Evolutionary conservation across 2,797 vertebrate genomes (phyloP).

Genomic region (Sebastes variabilis): DNA sequence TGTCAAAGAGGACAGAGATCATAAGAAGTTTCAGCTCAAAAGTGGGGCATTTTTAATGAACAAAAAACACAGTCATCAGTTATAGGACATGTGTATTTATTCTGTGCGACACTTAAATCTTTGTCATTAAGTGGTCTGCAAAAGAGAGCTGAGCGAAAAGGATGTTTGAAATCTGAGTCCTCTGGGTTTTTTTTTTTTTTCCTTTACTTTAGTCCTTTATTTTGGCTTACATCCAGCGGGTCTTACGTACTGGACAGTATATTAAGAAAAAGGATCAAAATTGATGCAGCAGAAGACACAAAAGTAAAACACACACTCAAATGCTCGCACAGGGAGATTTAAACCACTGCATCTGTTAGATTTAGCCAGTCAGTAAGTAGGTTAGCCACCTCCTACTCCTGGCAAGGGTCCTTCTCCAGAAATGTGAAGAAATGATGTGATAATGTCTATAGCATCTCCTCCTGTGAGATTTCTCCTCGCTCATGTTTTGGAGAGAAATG

Average conservation of each 20-base stretch:
- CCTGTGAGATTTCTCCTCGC: slow-evolving; percentile 18
- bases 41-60: slow-evolving; percentile 57
- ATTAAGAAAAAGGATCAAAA: background rate
- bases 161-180: slow-evolving; percentile 33
- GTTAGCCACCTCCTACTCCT: slow-evolving; percentile 22
- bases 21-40: slow-evolving; percentile 34
- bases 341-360: slow-evolving; percentile 14
- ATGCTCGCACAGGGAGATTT: background rate
- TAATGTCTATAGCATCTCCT: slow-evolving; percentile 38
- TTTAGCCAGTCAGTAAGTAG: slow-evolving; percentile 31
- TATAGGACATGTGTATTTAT: slow-evolving; percentile 52
- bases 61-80: slow-evolving; percentile 57
- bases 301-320: background rate
- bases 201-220: slow-evolving; percentile 17
- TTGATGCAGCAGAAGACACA: background rate
- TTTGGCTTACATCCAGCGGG: background rate
- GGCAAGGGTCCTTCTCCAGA: background rate
- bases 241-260: background rate
- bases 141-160: slow-evolving; percentile 9
- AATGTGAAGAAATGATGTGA: slow-evolving; percentile 28
- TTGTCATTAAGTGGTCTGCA: slow-evolving; percentile 46
- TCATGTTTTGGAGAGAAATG: slow-evolving; percentile 41
- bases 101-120: slow-evolving; percentile 40
- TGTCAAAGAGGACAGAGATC: slow-evolving; percentile 34
- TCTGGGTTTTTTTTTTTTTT: background rate